Conservation (phyloP, 2,113 vertebrate species). For the Vidua macroura region DNA sequence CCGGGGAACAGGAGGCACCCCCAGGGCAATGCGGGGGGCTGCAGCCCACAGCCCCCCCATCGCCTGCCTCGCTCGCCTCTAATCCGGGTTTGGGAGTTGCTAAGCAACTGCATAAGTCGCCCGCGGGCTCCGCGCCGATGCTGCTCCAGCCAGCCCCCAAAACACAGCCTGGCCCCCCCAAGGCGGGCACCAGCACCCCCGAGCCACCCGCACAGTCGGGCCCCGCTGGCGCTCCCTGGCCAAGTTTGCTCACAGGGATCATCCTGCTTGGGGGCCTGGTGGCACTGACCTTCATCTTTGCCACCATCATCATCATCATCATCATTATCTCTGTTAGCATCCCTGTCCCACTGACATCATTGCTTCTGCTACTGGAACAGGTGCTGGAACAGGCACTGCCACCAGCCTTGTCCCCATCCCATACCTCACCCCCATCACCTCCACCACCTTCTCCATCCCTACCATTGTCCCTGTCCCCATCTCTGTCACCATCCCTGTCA, state of each 20-base stretch:
- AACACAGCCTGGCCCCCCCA: not conserved
- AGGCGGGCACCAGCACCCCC: not conserved
- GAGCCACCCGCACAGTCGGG: rapidly evolving
- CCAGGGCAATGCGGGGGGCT: not conserved
- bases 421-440: not conserved
- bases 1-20: not conserved
- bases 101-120: conserved; percentile 30
- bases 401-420: not conserved
- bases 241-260: not conserved
- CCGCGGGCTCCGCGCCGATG: not conserved
- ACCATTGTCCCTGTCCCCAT: not conserved
- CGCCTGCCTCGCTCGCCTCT: not conserved
- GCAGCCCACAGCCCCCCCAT: not conserved
- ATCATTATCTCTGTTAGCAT: not conserved
- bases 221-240: rapidly evolving
- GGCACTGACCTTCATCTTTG: not conserved
- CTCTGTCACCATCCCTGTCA: too few species aligned
- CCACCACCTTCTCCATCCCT: too few species aligned
- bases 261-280: not conserved
- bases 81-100: conserved; percentile 51
- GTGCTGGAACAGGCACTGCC: too few species aligned
- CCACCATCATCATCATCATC: not conserved
- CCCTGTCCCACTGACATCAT: not conserved
- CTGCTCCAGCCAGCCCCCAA: not conserved
- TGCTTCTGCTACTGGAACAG: rapidly evolving